These are phyloP conservation scores for Eumerus sabulonum DNA, from an alignment of 2,888 invertebrate species.

Conservation along the genomic window DNA sequence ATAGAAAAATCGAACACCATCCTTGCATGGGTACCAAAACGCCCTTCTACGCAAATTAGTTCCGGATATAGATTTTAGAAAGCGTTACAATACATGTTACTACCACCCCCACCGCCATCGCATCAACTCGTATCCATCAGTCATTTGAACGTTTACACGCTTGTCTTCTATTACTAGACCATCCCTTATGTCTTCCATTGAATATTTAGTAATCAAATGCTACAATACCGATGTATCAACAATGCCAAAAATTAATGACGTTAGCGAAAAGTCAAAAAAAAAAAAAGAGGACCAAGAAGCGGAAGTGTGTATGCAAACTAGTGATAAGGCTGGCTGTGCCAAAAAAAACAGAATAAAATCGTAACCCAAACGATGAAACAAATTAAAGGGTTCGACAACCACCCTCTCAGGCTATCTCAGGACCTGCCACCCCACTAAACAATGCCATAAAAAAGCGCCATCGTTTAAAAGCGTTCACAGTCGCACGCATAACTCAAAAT, in stretches of 20 bases:
- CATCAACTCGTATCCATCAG: conserved; percentile 53
- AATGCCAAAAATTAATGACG: conserved; percentile 62
- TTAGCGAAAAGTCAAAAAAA: conserved; percentile 35
- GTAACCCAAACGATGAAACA: too few relatives aligned
- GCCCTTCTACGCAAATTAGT: conserved; percentile 60
- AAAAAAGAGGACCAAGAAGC: conserved; percentile 15
- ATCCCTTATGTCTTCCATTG: conserved; percentile 28
- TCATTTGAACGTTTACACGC: conserved; percentile 64
- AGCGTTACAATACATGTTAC: conserved; percentile 45
- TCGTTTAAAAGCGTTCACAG: conserved; percentile 65
- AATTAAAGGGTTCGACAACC: conserved; percentile 47
- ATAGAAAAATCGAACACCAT: conserved; percentile 42
- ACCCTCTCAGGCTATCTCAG: conserved; percentile 5
- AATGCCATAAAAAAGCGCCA: conserved; percentile 61
- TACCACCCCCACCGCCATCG: too few relatives aligned
- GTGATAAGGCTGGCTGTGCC: conserved; percentile 58
- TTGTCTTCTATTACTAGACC: conserved; percentile 35
- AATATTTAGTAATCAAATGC: conserved; percentile 65
- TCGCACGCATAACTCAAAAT: conserved; percentile 69
- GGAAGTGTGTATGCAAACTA: conserved; percentile 55
- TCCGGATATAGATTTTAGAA: conserved; percentile 65
- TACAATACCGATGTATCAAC: conserved; percentile 62
- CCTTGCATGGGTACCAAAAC: conserved; percentile 41
- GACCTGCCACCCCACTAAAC: conserved; percentile 43
- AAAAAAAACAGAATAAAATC: conserved; percentile 4